Evolutionary conservation across 2,113 vertebrate species (phyloP), one percentile per base, ranked within the genome.

Genomic region (Petrocephalus microphthalmus): DNA sequence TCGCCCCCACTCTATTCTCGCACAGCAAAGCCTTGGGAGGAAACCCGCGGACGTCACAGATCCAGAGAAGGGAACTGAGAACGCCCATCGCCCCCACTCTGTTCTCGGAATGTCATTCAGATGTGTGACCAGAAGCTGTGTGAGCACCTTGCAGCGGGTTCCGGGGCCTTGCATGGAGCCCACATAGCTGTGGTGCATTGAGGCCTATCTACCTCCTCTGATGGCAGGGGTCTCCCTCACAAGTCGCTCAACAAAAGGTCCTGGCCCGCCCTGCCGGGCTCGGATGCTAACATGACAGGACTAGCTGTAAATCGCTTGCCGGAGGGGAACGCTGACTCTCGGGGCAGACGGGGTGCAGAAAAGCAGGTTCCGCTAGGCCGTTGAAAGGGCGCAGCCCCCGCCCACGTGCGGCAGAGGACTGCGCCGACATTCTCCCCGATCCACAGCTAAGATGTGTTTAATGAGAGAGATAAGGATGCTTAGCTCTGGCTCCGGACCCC

Each of bases 391-490:
- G 2, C 45, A 33, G 47, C 49, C 74, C 51, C n/a, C 82, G 22
- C 33, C 47, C 42, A 20, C 87, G 87, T 64, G 71, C 86, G 84
- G 85, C 85, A 88, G 85, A 78, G 88, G 71, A 49, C 89, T 74
- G 53, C 88, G 49, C 64, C 47, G 56, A 88, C 90, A 29, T 89
- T 88, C 29, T 86, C 87, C 37, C 56, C 49, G 53, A 47, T 60
- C 52, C 37, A 11, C 60, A 86, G 60, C 49, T 64, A 67, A 81
- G 89, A 88, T 90, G 89, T 90, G 88, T 84, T 88, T 88, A 57
- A 42, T 82, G 29, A 90, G 88, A 88, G 10, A 4, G 89, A 87
- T 56, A 67, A 37, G 5, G 82, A 85, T 74, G 57, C 22, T 57
- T 87, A 53, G 88, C 19, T 51, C 78, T 22, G 71, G 52, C 52